Evolutionary conservation across 2,797 vertebrate genomes (phyloP), one percentile per base, ranked within the genome.

Genomic region (Rallus crepitans): DNA sequence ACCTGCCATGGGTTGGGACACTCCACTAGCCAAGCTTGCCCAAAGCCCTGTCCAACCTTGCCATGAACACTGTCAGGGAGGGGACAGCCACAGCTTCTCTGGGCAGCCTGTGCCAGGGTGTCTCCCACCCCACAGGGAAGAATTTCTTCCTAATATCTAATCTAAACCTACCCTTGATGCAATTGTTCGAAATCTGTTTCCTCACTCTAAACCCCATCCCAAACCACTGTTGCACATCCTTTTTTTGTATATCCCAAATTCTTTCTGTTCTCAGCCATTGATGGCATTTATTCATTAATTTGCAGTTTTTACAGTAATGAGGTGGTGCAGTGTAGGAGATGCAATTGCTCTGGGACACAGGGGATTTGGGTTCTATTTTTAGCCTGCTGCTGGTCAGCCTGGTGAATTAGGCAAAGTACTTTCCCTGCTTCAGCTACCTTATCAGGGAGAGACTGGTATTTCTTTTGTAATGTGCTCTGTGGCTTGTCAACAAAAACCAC

Each of bases 401-500:
- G 47, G 33, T 92, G 82, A 90, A 76, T 87, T 27, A 90, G 69
- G 79, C 17, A 86, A 81, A 91, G 53, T 11, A 27, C 76, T 76
- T 68, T 85, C 55, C 65, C 57, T 61, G 47, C 12, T 92, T 42
- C 84, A 88, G 45, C 24, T 65, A 63, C 55, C 80, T 91, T 89
- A 86, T 91, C 91, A 90, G 39, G 55, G 39, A 88, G 47, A 83
- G 33, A 52, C 37, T 30, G 42, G 25, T 35, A 37, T 33, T 92
- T 77, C 80, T 94, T 89, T 83, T 63, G 72, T 45, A 15, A 89
- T 86, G 59, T 27, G 89, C 77, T 94, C 59, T 88, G 72, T 76
- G 66, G 42, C 18, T 42, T 81, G 33, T 73, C 89, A 79, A 40
- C 60, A 82, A 66, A 79, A 90, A 24, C 0, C 30, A 57, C 27